Evolutionary conservation across 2,888 invertebrate genomes (phyloP).

Genomic region (Oscheius sp.): DNA sequence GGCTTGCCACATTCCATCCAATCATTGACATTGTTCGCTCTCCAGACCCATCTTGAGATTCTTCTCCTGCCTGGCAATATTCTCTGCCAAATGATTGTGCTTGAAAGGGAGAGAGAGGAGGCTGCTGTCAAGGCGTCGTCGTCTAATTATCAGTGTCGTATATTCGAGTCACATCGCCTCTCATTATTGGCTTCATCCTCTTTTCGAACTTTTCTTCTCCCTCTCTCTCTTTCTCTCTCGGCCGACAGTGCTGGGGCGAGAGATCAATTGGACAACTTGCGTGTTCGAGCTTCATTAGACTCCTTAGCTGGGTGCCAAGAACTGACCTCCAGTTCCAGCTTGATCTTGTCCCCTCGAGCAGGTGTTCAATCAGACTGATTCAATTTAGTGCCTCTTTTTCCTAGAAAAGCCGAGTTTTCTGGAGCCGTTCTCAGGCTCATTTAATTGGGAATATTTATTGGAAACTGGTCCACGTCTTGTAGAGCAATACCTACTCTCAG

Average conservation of each 20-base stretch:
- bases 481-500: too few species aligned
- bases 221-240: not conserved
- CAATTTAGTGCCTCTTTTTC: too few species aligned
- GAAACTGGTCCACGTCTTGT: too few species aligned
- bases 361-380: not conserved
- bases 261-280: constrained; percentile 24
- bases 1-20: too few species aligned
- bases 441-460: too few species aligned
- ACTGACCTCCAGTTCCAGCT: not conserved
- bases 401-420: too few species aligned
- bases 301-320: not conserved
- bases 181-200: constrained; percentile 36
- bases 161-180: constrained; percentile 35
- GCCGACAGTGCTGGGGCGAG: not conserved
- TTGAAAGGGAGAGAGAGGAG: not conserved
- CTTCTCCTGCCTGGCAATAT: too few species aligned
- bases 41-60: too few species aligned
- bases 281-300: constrained; percentile 10
- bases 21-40: too few species aligned
- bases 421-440: too few species aligned
- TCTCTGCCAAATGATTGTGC: too few species aligned
- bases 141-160: constrained; percentile 36
- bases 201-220: constrained; percentile 11
- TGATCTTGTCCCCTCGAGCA: not conserved
- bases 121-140: constrained; percentile 15